Evolutionary conservation across 2,888 invertebrate genomes (phyloP), one percentile per base, ranked within the genome.

Genomic region (Brenthis daphne): DNA sequence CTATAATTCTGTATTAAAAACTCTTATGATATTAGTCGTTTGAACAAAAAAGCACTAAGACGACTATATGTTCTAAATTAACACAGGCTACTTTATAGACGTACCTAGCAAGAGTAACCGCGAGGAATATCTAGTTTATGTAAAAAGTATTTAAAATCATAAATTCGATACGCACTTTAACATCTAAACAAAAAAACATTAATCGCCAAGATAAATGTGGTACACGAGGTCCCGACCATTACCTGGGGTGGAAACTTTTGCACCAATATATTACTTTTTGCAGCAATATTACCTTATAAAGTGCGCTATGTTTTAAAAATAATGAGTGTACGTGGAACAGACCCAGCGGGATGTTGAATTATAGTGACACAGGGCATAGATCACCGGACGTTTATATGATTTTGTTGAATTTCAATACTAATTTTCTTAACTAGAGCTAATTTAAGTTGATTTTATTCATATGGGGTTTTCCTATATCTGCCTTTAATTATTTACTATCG

Each of bases 271-370:
- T 74, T 71, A 79, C 81, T 85, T 83, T 86, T 85, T 86, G 84
- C 84, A 75, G 78, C 80, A 82, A 84, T 84, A 85, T 82, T 78
- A 78, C 83, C 80, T 77, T 81, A 84, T 79, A 79, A 81, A 83
- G 81, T 79, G 80, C 75, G 82, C 79, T 81, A 82, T 85, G 85
- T 85, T 86, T 85, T 85, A 84, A 83, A 85, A 87, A 85, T 86
- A 87, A 80, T 76, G 80, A 79, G 78, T 75, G 76, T 72, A 73
- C 73, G 57, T 71, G 64, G 77, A 73, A 75, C 76, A 63, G 67
- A 75, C 81, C 73, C 82, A 77, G 81, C 81, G 76, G 82, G 82
- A 75, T 61, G 73, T 69, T 80, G 77, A 80, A 68, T 75, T 79
- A 80, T 72, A 75, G 76, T 70, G 79, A 79, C 79, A 70, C 58